These are phyloP conservation scores for Chaitophorus viminalis DNA, from an alignment of 2,888 invertebrate species.

Conservation along the genomic window DNA sequence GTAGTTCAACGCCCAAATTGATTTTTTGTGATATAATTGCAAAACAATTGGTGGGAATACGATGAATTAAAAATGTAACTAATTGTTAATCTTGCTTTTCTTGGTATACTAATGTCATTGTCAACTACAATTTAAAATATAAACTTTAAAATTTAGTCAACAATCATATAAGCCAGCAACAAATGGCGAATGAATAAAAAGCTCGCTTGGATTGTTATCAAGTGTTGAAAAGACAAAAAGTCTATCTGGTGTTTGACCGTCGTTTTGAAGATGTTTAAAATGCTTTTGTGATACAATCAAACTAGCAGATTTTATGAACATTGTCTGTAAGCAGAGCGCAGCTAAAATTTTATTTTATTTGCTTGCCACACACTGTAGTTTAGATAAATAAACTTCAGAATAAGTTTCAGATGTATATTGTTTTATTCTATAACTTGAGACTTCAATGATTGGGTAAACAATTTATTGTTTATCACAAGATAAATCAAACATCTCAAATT, in stretches of 20 bases:
- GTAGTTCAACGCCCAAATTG: background rate
- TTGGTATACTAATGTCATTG: conserved; percentile 30
- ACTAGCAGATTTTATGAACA: conserved; percentile 40
- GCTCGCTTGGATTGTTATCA: background rate
- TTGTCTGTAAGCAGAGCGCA: conserved; percentile 30
- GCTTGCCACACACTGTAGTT: background rate
- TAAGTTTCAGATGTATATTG: background rate
- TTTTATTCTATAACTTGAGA: background rate
- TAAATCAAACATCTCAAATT: conserved; percentile 8
- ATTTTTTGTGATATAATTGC: conserved; percentile 6
- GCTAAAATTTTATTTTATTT: background rate
- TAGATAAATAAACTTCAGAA: background rate
- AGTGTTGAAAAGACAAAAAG: background rate
- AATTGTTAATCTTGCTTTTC: conserved; percentile 5
- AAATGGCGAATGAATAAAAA: background rate
- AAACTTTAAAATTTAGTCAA: conserved; percentile 7
- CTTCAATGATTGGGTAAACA: background rate
- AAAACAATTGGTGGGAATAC: background rate
- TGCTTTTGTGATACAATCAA: conserved; percentile 28
- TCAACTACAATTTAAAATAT: background rate
- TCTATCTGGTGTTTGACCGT: conserved; percentile 17
- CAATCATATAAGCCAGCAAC: conserved; percentile 1
- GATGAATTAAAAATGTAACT: background rate
- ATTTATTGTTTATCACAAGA: background rate
- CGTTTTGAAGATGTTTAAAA: conserved; percentile 27